These are phyloP conservation scores for Thunnus albacares DNA, from an alignment of 2,797 vertebrate genomes.

Conservation along the genomic window DNA sequence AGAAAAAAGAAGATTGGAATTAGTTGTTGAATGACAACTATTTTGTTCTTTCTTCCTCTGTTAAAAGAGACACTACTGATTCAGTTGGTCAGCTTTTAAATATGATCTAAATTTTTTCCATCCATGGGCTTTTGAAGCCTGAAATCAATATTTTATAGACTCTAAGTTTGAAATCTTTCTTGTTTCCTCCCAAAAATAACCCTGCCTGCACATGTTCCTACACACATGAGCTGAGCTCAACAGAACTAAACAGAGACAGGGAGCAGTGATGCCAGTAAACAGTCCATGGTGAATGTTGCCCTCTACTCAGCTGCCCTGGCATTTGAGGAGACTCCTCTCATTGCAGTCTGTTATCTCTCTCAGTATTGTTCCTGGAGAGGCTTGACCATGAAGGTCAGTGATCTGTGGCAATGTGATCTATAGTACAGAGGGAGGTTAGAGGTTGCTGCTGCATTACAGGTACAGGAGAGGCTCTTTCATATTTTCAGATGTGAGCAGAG, in stretches of 20 bases:
- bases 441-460: slow-evolving; percentile 9
- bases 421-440: slow-evolving; percentile 18
- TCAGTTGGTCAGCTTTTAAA: not conserved
- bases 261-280: not conserved
- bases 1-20: not conserved
- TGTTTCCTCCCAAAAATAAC: not conserved
- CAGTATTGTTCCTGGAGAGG: slow-evolving; percentile 30
- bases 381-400: slow-evolving; percentile 49
- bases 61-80: too few species aligned
- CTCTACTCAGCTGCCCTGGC: slow-evolving; percentile 36
- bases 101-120: not conserved
- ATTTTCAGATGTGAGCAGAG: slow-evolving; percentile 7
- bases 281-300: slow-evolving; percentile 3
- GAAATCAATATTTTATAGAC: not conserved
- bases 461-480: slow-evolving; percentile 1
- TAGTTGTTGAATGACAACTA: not conserved
- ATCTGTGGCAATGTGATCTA: slow-evolving; percentile 45
- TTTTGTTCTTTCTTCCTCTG: not conserved
- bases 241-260: not conserved
- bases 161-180: not conserved
- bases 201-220: not conserved
- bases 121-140: not conserved
- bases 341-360: slow-evolving; percentile 45
- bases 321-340: slow-evolving; percentile 42
- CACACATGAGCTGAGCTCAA: not conserved